Percentiles rank a stretch among this genome's conserved stretches.
These are phyloP conservation scores for Micromussa lordhowensis DNA, from an alignment of 92 coral and sea anemone genomes.

Conservation along the genomic window DNA sequence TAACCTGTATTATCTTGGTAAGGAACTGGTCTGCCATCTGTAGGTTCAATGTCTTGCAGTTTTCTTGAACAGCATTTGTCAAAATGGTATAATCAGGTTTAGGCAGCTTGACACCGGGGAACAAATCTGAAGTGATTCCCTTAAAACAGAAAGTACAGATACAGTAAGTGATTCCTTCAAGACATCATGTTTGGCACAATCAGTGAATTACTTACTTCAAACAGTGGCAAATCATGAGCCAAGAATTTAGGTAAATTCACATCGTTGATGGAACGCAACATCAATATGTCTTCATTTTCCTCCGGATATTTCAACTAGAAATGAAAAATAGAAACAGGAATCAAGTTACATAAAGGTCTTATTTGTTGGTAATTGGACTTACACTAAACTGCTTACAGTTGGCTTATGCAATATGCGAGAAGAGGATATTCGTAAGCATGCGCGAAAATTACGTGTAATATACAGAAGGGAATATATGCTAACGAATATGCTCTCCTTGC, in stretches of 20 bases:
- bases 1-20: slow-evolving; percentile 92
- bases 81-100: slow-evolving; percentile 94
- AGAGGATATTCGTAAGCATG: no score
- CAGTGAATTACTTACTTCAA: slow-evolving; percentile 73
- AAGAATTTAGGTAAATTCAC: slow-evolving; percentile 97
- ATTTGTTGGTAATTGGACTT: no score
- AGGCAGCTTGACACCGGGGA: slow-evolving; percentile 95
- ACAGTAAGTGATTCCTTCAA: background rate
- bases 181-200: background rate
- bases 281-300: slow-evolving; percentile 91
- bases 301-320: slow-evolving; percentile 93
- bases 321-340: background rate
- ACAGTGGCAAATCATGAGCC: slow-evolving; percentile 94
- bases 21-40: slow-evolving; percentile 94
- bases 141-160: background rate
- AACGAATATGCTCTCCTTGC: no score
- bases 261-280: slow-evolving; percentile 97
- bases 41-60: slow-evolving; percentile 94
- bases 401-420: no score
- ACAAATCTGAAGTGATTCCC: slow-evolving; percentile 99
- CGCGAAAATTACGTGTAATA: no score
- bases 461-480: no score
- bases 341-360: background rate
- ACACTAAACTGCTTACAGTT: no score
- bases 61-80: slow-evolving; percentile 89